Evolutionary conservation across 2,888 invertebrate genomes (phyloP), one percentile per base, ranked within the genome.

Genomic region (Gasteruption jaculator): DNA sequence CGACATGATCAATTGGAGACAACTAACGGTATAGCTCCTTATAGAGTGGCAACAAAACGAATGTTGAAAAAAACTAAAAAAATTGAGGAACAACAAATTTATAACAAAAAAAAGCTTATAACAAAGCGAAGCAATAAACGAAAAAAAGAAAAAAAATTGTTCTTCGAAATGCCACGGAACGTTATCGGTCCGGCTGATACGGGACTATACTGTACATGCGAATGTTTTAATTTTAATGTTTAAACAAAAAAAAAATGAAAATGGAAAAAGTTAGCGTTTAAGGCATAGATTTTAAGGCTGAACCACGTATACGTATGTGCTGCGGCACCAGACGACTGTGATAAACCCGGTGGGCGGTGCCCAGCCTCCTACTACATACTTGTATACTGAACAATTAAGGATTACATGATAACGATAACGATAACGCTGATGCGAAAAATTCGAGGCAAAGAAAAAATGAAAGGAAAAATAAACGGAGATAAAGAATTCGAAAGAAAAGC

Each of bases 221-320:
- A n/a, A n/a, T n/a, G n/a, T n/a, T n/a, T n/a, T n/a, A n/a, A n/a
- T 42, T 45, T 19, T 14, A 39, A 19, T 31, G 22, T 26, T 31
- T 26, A 47, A 49, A 32, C 44, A 48, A 53, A 37, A 44, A 40
- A 38, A 52, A 50, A 14, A 30, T 4, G 16, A 52, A 57, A 48
- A 43, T n/a, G n/a, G n/a, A n/a, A n/a, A n/a, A n/a, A n/a, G n/a
- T n/a, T n/a, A n/a, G n/a, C n/a, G n/a, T 46, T 46, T 68, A 70
- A 68, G 63, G 65, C 60, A 63, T 70, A 71, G 67, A 65, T 57
- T 58, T 56, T 71, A 71, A 71, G 71, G 71, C 69, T 68, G 67
- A 71, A 71, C 70, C 71, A 70, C 66, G 71, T 71, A 71, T 71
- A 71, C 71, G 71, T 71, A 71, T 70, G 70, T 71, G 71, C 69